Evolutionary conservation across 2,113 vertebrate species (phyloP).

Genomic region (Equus przewalskii): DNA sequence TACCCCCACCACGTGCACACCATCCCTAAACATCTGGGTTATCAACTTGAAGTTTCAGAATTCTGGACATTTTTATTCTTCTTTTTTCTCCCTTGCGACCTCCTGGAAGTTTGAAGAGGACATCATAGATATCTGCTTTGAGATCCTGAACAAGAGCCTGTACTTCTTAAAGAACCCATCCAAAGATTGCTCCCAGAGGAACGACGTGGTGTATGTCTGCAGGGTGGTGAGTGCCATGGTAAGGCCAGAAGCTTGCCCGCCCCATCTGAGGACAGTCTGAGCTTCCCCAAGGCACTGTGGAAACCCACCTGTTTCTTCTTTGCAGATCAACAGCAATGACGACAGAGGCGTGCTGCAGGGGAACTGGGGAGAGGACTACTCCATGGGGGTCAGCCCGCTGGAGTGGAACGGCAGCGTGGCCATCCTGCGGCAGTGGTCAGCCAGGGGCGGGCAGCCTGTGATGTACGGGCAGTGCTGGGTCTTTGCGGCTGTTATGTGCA

Average conservation of each 20-base stretch:
- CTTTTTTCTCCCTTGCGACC: slow-evolving; percentile 41
- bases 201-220: slow-evolving; percentile 90
- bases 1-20: neutral
- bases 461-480: slow-evolving; percentile 94
- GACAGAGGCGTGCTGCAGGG: slow-evolving; percentile 92
- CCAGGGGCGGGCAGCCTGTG: slow-evolving; percentile 81
- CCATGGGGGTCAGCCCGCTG: slow-evolving; percentile 81
- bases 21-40: neutral
- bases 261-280: neutral
- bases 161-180: slow-evolving; percentile 86
- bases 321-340: slow-evolving; percentile 93
- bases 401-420: slow-evolving; percentile 90
- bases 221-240: slow-evolving; percentile 93
- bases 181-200: slow-evolving; percentile 87
- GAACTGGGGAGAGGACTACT: slow-evolving; percentile 82
- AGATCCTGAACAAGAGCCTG: slow-evolving; percentile 92
- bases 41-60: neutral
- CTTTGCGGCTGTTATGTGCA: slow-evolving; percentile 92
- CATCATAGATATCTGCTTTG: slow-evolving; percentile 92
- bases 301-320: neutral
- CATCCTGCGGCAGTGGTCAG: slow-evolving; percentile 89
- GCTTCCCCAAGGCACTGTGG: neutral
- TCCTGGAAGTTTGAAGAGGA: slow-evolving; percentile 92
- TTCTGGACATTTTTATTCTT: neutral
- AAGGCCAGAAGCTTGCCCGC: neutral